Evolutionary conservation across 2,797 vertebrate species (phyloP).

Genomic region (Channallabes apus): DNA sequence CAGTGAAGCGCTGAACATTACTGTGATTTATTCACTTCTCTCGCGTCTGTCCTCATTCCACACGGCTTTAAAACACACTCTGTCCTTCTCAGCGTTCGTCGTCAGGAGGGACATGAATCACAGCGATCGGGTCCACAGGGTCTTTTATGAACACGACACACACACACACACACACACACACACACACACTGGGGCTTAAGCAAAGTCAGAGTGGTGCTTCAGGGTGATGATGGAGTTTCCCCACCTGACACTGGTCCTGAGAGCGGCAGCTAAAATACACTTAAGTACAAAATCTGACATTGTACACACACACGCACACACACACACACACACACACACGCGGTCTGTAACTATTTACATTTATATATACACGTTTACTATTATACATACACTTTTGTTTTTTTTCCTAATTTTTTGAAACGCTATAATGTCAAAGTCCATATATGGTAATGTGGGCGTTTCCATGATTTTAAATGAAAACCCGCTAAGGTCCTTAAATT

Average conservation of each 20-base stretch:
- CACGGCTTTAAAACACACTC: slow-evolving; percentile 17
- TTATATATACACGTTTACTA: too few relatives aligned
- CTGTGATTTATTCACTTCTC: slow-evolving; percentile 50
- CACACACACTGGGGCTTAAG: slow-evolving; percentile 6
- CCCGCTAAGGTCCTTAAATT: not conserved
- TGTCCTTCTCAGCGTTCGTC: not conserved
- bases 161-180: not conserved
- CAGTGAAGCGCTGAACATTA: slow-evolving; percentile 36
- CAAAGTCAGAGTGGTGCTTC: slow-evolving; percentile 12
- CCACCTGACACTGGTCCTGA: not conserved
- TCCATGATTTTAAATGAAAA: not conserved
- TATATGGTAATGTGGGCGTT: not conserved
- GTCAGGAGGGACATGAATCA: slow-evolving; percentile 18
- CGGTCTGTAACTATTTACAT: not conserved
- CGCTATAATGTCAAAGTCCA: not conserved
- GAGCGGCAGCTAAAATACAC: not conserved
- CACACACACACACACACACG: not conserved
- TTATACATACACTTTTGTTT: not conserved
- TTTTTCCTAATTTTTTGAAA: not conserved
- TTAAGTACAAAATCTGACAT: not conserved
- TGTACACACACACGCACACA: not conserved
- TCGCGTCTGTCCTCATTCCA: slow-evolving; percentile 22
- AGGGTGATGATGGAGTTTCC: slow-evolving; percentile 13
- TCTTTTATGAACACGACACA: slow-evolving; percentile 1
- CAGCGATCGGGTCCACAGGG: not conserved